phyloP scores from a whole-genome alignment of 2,113 vertebrate species.

The Gambusia holbrooki region DNA sequence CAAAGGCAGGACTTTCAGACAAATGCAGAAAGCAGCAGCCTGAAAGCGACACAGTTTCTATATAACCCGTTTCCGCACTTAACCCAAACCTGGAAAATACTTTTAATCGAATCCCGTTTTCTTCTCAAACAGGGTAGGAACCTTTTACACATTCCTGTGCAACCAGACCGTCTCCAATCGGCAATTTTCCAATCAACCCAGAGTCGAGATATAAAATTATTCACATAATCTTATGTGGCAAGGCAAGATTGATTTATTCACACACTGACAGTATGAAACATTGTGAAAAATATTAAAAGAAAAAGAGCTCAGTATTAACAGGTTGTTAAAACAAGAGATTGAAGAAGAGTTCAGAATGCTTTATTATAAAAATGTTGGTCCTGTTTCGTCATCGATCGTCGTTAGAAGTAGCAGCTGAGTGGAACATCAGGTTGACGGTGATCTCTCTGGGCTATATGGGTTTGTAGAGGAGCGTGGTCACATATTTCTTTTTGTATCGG shows the following conservation, averaged over 20 bases:
- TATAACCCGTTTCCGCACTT: no score
- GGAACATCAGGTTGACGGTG: not conserved
- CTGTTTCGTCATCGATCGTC: not conserved
- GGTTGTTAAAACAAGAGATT: not conserved
- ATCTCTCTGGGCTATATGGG: slow-evolving; percentile 82
- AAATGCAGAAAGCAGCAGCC: no score
- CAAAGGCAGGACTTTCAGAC: no score
- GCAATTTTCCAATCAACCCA: not conserved
- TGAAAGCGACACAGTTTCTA: no score
- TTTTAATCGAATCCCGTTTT: no score
- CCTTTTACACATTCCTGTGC: not conserved
- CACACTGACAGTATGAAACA: not conserved
- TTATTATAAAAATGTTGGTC: not conserved
- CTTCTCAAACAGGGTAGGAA: no score
- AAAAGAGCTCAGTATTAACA: not conserved
- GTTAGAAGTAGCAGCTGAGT: slow-evolving; percentile 10
- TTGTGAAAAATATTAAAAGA: not conserved
- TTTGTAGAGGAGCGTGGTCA: slow-evolving; percentile 97
- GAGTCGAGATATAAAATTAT: not conserved
- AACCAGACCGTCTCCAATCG: not conserved
- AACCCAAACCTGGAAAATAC: no score
- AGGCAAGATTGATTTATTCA: not conserved
- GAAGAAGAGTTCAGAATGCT: not conserved
- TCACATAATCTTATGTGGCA: not conserved
- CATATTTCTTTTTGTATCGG: slow-evolving; percentile 97